Conservation (phyloP, 2,888 invertebrate species). For the Ectobius pallidus region DNA sequence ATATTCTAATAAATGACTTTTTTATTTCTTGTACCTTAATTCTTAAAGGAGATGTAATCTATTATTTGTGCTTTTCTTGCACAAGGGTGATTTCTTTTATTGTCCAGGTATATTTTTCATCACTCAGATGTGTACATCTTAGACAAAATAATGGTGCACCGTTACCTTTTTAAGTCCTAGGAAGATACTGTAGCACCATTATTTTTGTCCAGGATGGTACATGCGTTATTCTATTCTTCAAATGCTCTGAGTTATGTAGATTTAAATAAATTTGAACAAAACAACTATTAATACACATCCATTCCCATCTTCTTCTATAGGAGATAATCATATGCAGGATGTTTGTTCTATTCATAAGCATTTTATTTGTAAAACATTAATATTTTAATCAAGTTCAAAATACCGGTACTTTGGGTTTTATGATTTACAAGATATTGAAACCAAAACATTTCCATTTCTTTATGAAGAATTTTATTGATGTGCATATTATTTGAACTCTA, state of each 20-base stretch:
- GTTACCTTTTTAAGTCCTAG: too few species aligned
- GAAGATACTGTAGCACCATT: too few species aligned
- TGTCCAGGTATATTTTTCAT: slow-evolving; percentile 1
- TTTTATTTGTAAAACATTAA: slow-evolving; percentile 3
- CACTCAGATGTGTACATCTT: too few species aligned
- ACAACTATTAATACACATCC: slow-evolving; percentile 20
- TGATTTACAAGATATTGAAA: too few species aligned
- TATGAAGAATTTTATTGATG: too few species aligned
- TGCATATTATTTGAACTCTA: too few species aligned
- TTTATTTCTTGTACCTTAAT: slow-evolving; percentile 10
- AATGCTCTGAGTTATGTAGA: not conserved
- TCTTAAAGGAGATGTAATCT: not conserved
- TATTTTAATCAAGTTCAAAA: not conserved
- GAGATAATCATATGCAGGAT: slow-evolving; percentile 21
- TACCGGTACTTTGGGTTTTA: not conserved
- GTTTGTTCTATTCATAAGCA: not conserved
- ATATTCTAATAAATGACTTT: slow-evolving; percentile 24
- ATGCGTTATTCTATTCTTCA: slow-evolving; percentile 8
- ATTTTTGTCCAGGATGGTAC: too few species aligned
- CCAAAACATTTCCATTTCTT: too few species aligned
- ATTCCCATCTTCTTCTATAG: slow-evolving; percentile 7
- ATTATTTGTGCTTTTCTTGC: slow-evolving; percentile 7
- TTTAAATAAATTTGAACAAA: slow-evolving; percentile 2
- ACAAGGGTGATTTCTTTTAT: slow-evolving; percentile 13
- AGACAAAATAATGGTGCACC: too few species aligned